Conservation (phyloP, 2,888 invertebrate genomes). For the Orchestes rusci region DNA sequence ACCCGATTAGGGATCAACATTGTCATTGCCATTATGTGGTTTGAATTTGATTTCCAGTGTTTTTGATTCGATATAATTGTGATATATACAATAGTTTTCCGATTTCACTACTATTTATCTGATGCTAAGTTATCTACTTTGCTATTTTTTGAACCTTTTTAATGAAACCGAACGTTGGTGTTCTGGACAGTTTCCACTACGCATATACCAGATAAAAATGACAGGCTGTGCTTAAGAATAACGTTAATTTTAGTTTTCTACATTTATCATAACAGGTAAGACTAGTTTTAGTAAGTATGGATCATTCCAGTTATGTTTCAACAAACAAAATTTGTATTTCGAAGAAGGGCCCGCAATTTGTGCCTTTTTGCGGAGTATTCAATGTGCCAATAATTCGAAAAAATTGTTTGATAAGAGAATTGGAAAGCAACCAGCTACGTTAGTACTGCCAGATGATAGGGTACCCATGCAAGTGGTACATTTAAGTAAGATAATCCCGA, state of each 20-base stretch:
- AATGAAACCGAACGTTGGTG: slow-evolving; percentile 14
- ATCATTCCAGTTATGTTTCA: slow-evolving; percentile 33
- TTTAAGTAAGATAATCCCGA: too few species aligned
- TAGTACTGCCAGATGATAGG: slow-evolving; percentile 38
- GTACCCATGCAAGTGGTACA: background rate
- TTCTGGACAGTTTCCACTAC: slow-evolving; percentile 22
- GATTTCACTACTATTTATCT: too few species aligned
- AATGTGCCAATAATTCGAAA: slow-evolving; percentile 40
- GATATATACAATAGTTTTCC: slow-evolving; percentile 34
- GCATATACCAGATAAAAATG: too few species aligned
- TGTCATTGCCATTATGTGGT: too few species aligned
- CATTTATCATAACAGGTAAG: slow-evolving; percentile 9
- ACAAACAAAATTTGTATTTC: background rate
- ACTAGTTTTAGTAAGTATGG: slow-evolving; percentile 29
- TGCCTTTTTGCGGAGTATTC: slow-evolving; percentile 31
- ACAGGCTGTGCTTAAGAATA: slow-evolving; percentile 37
- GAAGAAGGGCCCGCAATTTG: background rate
- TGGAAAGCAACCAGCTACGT: slow-evolving; percentile 41
- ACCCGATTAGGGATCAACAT: too few species aligned
- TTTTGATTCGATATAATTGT: slow-evolving; percentile 31
- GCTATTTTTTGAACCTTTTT: slow-evolving; percentile 25
- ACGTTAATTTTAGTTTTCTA: slow-evolving; percentile 19
- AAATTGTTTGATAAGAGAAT: slow-evolving; percentile 15
- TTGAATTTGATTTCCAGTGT: slow-evolving; percentile 21
- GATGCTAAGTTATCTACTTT: too few species aligned